Evolutionary conservation across 2,888 invertebrate species (phyloP).

Genomic region (Nymphalis polychloros): DNA sequence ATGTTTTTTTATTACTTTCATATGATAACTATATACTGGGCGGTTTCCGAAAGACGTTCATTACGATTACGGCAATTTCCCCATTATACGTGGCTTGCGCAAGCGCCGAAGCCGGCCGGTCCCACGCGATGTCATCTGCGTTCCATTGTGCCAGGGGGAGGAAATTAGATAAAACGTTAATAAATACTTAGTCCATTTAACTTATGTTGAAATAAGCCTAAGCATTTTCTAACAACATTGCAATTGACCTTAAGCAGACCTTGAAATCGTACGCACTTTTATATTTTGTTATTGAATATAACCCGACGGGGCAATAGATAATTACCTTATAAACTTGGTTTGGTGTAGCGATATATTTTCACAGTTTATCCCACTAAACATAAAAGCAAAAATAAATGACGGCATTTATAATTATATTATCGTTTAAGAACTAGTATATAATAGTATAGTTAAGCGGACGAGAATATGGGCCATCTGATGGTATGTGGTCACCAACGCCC

Average conservation of each 20-base stretch:
- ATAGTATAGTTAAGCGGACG: too few species aligned
- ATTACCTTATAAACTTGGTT: too few species aligned
- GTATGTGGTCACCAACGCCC: too few species aligned
- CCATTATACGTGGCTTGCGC: slow-evolving; percentile 44
- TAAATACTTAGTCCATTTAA: slow-evolving; percentile 38
- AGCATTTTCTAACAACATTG: slow-evolving; percentile 27
- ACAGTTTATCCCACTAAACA: too few species aligned
- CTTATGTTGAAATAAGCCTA: slow-evolving; percentile 27
- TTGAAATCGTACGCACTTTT: slow-evolving; percentile 15
- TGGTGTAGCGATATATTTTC: too few species aligned
- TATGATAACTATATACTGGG: slow-evolving; percentile 3
- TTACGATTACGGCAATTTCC: slow-evolving; percentile 49
- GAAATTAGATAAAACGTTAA: slow-evolving; percentile 43
- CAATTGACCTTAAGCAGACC: slow-evolving; percentile 18
- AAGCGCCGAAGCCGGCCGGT: slow-evolving; percentile 40
- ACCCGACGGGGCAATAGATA: neutral
- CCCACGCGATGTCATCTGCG: slow-evolving; percentile 51
- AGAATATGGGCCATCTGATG: too few species aligned
- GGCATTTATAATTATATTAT: too few species aligned
- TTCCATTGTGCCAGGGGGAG: slow-evolving; percentile 44
- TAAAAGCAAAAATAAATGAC: too few species aligned
- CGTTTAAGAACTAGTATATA: too few species aligned
- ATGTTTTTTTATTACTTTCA: neutral
- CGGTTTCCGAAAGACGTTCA: slow-evolving; percentile 22
- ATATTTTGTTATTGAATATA: neutral